Evolutionary conservation across 1,140 invertebrate genomes (phyloP).

Genomic region (Nomia melanderi): DNA sequence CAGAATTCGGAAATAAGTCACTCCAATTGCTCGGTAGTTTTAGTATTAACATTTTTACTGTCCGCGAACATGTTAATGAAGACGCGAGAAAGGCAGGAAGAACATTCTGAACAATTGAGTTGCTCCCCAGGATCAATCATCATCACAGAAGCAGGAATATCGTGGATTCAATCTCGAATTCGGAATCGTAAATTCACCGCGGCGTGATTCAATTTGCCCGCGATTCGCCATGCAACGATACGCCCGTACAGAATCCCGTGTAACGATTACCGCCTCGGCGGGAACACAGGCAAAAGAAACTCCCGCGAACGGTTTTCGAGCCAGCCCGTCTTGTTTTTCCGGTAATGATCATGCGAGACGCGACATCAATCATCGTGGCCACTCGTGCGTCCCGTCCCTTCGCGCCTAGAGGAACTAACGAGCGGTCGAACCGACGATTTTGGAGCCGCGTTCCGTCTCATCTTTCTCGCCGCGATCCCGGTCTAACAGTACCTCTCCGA

Average conservation of each 20-base stretch:
- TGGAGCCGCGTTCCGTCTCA: background rate
- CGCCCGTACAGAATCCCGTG: background rate
- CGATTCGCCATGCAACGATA: background rate
- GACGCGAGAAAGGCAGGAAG: too few species aligned
- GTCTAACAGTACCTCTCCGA: background rate
- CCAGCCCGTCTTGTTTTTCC: constrained; percentile 20
- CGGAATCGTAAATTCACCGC: background rate
- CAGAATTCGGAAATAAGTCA: too few species aligned
- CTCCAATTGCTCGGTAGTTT: too few species aligned
- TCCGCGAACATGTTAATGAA: background rate
- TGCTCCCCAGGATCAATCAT: background rate
- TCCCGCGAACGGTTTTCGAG: constrained; percentile 6
- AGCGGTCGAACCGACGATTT: constrained; percentile 28
- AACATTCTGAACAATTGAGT: too few species aligned
- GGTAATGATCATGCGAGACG: constrained; percentile 46
- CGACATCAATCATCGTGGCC: constrained; percentile 38
- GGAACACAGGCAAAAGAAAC: background rate
- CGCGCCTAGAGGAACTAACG: constrained; percentile 38
- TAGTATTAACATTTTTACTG: too few species aligned
- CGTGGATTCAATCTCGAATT: constrained; percentile 3
- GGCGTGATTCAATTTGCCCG: background rate
- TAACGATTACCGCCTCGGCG: background rate
- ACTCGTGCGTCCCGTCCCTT: constrained; percentile 56
- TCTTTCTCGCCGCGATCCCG: background rate
- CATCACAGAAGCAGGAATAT: background rate